Conservation (phyloP, 2,888 invertebrate species). For the Bembecia ichneumoniformis region DNA sequence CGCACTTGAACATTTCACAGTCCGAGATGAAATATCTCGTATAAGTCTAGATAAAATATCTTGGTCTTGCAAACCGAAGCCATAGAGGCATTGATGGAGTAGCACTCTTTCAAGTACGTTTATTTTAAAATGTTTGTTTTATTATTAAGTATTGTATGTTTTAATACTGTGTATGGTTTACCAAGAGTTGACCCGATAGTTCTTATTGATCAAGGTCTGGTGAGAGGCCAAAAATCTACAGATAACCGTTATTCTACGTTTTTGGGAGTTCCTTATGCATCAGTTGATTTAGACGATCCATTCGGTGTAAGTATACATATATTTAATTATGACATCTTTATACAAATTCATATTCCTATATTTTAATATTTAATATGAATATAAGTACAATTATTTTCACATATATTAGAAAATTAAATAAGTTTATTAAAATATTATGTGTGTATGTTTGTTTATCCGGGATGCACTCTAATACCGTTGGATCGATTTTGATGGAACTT, state of each 20-base stretch:
- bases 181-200: constrained; percentile 55
- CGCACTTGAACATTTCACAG: background rate
- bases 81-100: background rate
- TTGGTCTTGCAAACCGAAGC: background rate
- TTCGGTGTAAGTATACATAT: constrained; percentile 52
- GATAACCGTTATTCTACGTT: constrained; percentile 55
- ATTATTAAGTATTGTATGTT: constrained; percentile 18
- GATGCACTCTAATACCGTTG: too few species aligned
- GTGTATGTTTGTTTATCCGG: too few species aligned
- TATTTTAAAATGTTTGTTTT: constrained; percentile 7
- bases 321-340: too few species aligned
- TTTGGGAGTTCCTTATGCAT: constrained; percentile 56
- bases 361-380: too few species aligned
- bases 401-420: too few species aligned
- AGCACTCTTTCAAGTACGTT: background rate
- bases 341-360: too few species aligned
- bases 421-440: too few species aligned
- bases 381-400: too few species aligned
- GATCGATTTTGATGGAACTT: too few species aligned
- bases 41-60: background rate
- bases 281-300: constrained; percentile 44
- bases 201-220: constrained; percentile 46
- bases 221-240: constrained; percentile 43
- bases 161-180: constrained; percentile 19
- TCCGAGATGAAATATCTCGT: background rate